phyloP scores from a whole-genome alignment of 92 coral and sea anemone genomes.

The Porites cylindrica region DNA sequence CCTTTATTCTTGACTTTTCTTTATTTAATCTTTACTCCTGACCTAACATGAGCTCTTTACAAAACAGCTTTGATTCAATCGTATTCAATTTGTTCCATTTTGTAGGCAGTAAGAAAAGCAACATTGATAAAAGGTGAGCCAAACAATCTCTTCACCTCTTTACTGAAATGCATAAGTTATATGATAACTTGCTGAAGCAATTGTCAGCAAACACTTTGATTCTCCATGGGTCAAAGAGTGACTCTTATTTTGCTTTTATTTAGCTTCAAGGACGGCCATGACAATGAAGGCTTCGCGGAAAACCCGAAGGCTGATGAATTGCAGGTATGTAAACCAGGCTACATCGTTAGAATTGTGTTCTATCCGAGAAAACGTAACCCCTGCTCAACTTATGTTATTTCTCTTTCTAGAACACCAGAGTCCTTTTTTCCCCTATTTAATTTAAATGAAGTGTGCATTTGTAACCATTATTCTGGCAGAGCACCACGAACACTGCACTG shows the following conservation, averaged over 20 bases:
- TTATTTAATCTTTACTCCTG: neutral
- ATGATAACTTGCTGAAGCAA: too few species aligned
- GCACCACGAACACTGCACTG: too few species aligned
- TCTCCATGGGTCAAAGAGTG: neutral
- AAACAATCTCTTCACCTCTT: too few species aligned
- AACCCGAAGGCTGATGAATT: neutral
- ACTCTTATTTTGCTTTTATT: neutral
- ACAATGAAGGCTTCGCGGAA: slow-evolving; percentile 3
- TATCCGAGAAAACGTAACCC: neutral
- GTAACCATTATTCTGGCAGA: too few species aligned
- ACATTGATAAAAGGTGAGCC: neutral
- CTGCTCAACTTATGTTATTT: too few species aligned
- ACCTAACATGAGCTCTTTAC: neutral
- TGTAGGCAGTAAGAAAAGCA: neutral
- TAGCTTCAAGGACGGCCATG: neutral
- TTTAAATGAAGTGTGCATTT: too few species aligned
- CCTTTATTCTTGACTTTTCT: too few species aligned
- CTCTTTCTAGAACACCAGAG: too few species aligned
- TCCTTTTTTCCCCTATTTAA: too few species aligned
- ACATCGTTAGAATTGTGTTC: neutral
- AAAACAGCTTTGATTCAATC: neutral
- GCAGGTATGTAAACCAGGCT: neutral
- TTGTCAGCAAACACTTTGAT: too few species aligned
- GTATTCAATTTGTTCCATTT: neutral
- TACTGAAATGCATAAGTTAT: too few species aligned